Percentiles rank a stretch among this genome's conserved stretches.
Evolutionary conservation across 2,888 invertebrate species (phyloP).

Genomic region (Cephus runcator): DNA sequence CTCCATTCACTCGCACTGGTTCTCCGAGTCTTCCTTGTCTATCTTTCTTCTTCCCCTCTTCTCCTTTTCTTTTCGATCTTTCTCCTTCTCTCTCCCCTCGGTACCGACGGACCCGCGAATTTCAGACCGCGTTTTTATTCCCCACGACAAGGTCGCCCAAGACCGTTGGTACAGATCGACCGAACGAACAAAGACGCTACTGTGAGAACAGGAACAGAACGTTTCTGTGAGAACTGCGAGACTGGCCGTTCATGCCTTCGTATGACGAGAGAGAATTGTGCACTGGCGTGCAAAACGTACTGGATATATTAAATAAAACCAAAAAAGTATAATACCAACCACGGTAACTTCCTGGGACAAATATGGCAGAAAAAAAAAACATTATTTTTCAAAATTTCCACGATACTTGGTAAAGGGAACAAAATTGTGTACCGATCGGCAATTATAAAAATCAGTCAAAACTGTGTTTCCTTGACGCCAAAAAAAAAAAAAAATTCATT

Average conservation of each 20-base stretch:
- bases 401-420: no score
- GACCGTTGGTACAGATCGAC: slow-evolving; percentile 30
- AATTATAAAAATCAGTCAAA: not conserved
- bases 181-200: slow-evolving; percentile 28
- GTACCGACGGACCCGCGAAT: not conserved
- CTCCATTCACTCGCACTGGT: no score
- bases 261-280: not conserved
- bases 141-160: slow-evolving; percentile 25
- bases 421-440: no score
- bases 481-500: no score
- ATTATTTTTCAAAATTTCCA: no score
- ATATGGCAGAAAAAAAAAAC: no score
- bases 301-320: not conserved
- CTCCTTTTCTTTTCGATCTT: no score
- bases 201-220: slow-evolving; percentile 28
- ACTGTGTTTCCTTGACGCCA: not conserved
- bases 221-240: slow-evolving; percentile 11
- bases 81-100: not conserved
- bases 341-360: no score
- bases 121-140: slow-evolving; percentile 22
- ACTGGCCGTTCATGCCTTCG: slow-evolving; percentile 5
- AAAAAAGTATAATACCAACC: not conserved
- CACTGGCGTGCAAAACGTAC: not conserved
- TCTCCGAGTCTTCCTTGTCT: not conserved
- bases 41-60: no score